Percentiles rank a stretch among this genome's conserved stretches.
Conservation (phyloP, 2,888 invertebrate species). For the Dysmachus trigonus region DNA sequence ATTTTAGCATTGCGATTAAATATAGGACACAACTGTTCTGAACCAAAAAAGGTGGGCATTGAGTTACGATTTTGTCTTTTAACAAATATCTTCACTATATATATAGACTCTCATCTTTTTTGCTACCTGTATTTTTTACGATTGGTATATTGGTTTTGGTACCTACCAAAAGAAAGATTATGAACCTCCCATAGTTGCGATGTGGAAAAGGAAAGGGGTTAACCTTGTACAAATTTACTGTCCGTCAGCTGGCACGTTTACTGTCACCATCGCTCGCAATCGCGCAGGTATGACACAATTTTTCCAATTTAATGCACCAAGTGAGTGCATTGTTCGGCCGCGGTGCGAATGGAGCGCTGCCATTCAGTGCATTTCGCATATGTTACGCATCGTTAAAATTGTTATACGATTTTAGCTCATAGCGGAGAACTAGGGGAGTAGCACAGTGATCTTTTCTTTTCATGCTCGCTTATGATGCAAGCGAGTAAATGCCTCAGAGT, state of each 20-base stretch:
- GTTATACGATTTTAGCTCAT: not conserved
- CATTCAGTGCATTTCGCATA: conserved; percentile 13
- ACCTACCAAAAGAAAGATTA: not conserved
- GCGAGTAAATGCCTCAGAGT: not conserved
- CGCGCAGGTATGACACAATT: conserved; percentile 28
- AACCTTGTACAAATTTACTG: conserved; percentile 34
- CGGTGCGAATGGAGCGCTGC: not conserved
- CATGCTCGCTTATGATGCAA: not conserved
- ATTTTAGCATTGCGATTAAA: not conserved
- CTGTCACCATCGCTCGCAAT: conserved; percentile 21
- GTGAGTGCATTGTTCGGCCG: conserved; percentile 21
- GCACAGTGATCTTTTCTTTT: not conserved
- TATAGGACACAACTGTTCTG: not conserved
- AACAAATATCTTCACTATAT: not conserved
- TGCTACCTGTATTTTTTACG: not conserved
- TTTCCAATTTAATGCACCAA: conserved; percentile 26
- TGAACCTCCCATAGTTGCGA: not conserved
- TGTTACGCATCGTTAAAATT: conserved; percentile 26
- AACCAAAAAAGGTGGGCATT: not conserved
- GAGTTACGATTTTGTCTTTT: not conserved
- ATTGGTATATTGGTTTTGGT: not conserved
- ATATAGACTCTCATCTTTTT: not conserved
- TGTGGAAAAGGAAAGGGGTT: conserved; percentile 32
- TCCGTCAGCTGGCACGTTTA: conserved; percentile 28
- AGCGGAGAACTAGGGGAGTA: not conserved